Evolutionary conservation across 2,797 vertebrate genomes (phyloP).

Genomic region (Betta splendens): DNA sequence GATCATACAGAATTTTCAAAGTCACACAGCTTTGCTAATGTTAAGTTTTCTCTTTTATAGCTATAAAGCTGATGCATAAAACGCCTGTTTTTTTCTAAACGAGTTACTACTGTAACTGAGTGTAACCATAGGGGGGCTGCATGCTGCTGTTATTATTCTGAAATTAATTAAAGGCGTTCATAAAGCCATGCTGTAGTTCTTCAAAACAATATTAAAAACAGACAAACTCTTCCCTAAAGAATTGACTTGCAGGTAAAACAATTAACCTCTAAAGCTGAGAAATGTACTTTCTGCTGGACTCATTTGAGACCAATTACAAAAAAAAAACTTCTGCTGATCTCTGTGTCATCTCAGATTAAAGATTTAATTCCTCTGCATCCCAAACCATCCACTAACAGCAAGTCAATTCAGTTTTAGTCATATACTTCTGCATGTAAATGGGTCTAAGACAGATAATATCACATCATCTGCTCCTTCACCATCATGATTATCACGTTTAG

Average conservation of each 20-base stretch:
- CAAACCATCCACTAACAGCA: conserved; percentile 17
- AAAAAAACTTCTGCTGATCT: conserved; percentile 23
- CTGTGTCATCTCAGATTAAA: conserved; percentile 39
- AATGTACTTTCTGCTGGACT: conserved; percentile 23
- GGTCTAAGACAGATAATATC: neutral
- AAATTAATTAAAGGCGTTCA: conserved; percentile 13
- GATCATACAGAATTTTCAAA: conserved; percentile 22
- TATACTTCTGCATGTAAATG: conserved; percentile 3
- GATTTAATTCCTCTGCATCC: conserved; percentile 37
- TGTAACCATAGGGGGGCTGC: neutral
- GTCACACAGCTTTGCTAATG: conserved; percentile 13
- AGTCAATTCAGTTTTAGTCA: conserved; percentile 10
- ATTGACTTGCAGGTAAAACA: conserved; percentile 2
- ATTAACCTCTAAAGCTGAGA: conserved; percentile 6
- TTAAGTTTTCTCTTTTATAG: neutral
- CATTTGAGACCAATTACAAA: conserved; percentile 10
- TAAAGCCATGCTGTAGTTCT: conserved; percentile 11
- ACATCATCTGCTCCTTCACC: conserved; percentile 23
- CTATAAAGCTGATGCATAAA: neutral
- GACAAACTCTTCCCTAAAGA: neutral
- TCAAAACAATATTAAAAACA: conserved; percentile 10
- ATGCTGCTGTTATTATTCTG: conserved; percentile 8
- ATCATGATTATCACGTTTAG: conserved; percentile 19
- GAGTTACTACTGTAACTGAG: neutral
- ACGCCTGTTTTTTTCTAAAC: neutral